Evolutionary conservation across 2,797 vertebrate species (phyloP).

Genomic region (Cynopterus sphinx): DNA sequence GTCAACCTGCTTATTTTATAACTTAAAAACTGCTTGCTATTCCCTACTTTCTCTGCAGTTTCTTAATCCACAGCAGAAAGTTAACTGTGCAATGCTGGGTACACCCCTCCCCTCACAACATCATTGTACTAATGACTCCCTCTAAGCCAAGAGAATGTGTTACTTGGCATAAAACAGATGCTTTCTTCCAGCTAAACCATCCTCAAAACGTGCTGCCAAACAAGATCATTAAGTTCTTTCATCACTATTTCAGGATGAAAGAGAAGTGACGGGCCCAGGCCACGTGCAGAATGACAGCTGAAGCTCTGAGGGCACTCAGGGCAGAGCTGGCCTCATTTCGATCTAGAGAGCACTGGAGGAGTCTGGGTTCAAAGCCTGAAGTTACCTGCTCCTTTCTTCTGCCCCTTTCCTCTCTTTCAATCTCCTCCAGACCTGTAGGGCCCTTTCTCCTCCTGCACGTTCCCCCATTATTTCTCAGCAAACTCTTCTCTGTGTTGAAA

Average conservation of each 20-base stretch:
- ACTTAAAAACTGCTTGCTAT: background rate
- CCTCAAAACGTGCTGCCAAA: conserved; percentile 3
- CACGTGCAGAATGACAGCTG: background rate
- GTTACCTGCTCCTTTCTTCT: background rate
- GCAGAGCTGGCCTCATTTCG: background rate
- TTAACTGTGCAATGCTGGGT: accelerated
- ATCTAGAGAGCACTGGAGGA: background rate
- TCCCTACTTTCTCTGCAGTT: background rate
- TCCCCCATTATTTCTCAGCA: background rate
- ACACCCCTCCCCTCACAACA: background rate
- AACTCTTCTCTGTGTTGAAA: background rate
- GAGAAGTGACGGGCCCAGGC: background rate
- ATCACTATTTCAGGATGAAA: background rate
- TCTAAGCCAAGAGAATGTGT: conserved; percentile 51
- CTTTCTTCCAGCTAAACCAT: conserved; percentile 40
- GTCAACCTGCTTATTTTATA: background rate
- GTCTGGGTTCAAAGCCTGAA: background rate
- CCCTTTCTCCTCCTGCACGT: too few relatives aligned
- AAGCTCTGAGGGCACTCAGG: background rate
- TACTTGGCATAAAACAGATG: conserved; percentile 67
- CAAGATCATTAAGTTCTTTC: conserved; percentile 4
- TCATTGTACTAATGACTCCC: background rate
- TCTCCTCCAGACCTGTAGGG: background rate
- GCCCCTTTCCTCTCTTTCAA: background rate
- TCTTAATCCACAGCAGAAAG: background rate